Evolutionary conservation across 2,888 invertebrate genomes (phyloP).

Genomic region (Oligia fasciuncula): DNA sequence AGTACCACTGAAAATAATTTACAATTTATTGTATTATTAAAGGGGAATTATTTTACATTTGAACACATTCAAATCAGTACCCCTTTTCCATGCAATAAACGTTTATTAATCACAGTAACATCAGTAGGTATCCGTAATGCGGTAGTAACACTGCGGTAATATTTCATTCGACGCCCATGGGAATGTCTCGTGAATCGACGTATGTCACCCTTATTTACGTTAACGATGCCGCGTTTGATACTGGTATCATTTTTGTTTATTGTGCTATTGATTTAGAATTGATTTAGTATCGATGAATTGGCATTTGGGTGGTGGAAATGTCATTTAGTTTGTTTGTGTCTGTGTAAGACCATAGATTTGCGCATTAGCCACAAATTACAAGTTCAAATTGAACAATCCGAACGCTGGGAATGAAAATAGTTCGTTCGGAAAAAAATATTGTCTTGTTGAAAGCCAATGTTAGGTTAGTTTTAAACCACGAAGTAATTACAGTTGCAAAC

Average conservation of each 20-base stretch:
- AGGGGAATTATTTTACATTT: not conserved
- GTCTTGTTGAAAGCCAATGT: not conserved
- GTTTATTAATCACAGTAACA: conserved; percentile 47
- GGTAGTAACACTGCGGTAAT: conserved; percentile 67
- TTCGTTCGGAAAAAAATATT: not conserved
- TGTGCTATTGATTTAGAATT: conserved; percentile 28
- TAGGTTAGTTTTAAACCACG: not conserved
- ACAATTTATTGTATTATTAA: not conserved
- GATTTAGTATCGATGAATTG: not conserved
- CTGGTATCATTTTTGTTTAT: conserved; percentile 53
- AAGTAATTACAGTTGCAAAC: not conserved
- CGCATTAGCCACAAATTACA: not conserved
- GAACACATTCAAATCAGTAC: not conserved
- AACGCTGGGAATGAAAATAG: not conserved
- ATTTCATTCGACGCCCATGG: conserved; percentile 72
- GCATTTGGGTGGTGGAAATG: conserved; percentile 17
- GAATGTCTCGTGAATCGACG: conserved; percentile 67
- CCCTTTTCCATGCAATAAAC: conserved; percentile 15
- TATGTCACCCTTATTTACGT: conserved; percentile 67
- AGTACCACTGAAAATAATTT: not conserved
- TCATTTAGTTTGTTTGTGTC: not conserved
- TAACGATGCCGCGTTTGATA: conserved; percentile 47
- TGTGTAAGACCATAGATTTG: not conserved
- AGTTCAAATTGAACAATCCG: not conserved
- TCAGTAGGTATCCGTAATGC: conserved; percentile 51